Evolutionary conservation across 1,140 invertebrate species (phyloP).

Genomic region (Campoletis sonorensis): DNA sequence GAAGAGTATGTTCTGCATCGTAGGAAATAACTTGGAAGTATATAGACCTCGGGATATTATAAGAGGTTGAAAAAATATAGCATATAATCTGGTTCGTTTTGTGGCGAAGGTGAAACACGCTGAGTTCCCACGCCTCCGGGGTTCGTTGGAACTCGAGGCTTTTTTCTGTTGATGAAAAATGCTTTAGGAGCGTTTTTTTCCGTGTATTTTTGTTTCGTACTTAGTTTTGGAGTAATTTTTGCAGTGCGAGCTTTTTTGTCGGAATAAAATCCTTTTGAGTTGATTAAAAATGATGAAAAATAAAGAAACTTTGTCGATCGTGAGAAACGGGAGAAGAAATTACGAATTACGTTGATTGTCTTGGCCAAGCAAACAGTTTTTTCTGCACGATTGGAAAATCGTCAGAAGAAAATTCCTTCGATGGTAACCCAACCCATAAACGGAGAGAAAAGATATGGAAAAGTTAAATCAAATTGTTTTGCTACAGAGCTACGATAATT

Average conservation of each 20-base stretch:
- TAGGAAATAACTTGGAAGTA: not conserved
- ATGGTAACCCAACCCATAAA: not conserved
- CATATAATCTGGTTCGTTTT: conserved; percentile 1
- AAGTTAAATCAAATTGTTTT: conserved; percentile 41
- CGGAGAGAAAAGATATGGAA: not conserved
- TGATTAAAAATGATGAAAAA: too few species aligned
- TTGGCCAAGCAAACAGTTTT: not conserved
- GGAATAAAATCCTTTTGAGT: too few species aligned
- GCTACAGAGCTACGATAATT: conserved; percentile 42
- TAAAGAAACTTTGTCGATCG: too few species aligned
- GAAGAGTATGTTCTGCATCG: not conserved
- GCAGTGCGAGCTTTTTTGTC: too few species aligned
- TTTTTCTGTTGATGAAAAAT: too few species aligned
- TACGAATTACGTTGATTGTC: not conserved
- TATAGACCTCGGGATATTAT: not conserved
- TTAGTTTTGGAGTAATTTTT: too few species aligned
- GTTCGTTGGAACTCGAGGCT: too few species aligned
- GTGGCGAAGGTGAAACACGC: conserved; percentile 6
- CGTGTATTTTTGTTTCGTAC: too few species aligned
- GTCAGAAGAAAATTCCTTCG: not conserved
- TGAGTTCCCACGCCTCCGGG: not conserved
- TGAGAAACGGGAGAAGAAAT: too few species aligned
- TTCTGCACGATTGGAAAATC: not conserved
- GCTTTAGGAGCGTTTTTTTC: too few species aligned
- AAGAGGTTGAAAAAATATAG: not conserved